phyloP scores from a whole-genome alignment of 2,797 vertebrate genomes.

The Ataeniobius toweri region DNA sequence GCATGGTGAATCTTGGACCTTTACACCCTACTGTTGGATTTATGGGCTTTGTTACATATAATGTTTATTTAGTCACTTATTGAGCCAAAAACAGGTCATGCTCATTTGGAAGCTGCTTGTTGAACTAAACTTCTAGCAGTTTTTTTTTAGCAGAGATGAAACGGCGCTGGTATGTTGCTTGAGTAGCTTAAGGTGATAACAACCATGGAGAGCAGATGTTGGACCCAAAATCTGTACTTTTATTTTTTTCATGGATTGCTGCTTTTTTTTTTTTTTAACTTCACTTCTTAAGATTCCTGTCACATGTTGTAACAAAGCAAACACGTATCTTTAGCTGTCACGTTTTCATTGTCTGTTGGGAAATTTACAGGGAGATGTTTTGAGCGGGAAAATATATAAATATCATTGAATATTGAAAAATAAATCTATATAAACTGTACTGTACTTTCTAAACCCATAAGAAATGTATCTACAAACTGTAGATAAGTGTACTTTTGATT shows the following conservation, averaged over 20 bases:
- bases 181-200: constrained; percentile 53
- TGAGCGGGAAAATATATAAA: constrained; percentile 70
- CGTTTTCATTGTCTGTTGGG: constrained; percentile 68
- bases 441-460: constrained; percentile 84
- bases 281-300: constrained; percentile 43
- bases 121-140: neutral
- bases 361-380: constrained; percentile 64
- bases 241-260: constrained; percentile 10
- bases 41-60: constrained; percentile 22
- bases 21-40: constrained; percentile 56
- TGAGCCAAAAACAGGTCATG: constrained; percentile 55
- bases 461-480: constrained; percentile 82
- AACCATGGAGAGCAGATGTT: constrained; percentile 27
- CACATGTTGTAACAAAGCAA: constrained; percentile 50
- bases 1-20: constrained; percentile 82
- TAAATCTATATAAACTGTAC: constrained; percentile 82
- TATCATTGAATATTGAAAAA: constrained; percentile 63
- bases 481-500: constrained; percentile 82
- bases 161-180: constrained; percentile 16
- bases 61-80: constrained; percentile 33
- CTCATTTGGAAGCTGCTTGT: constrained; percentile 24
- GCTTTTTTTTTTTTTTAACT: constrained; percentile 28
- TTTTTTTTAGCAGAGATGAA: constrained; percentile 9
- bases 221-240: constrained; percentile 34
- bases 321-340: constrained; percentile 60